Evolutionary conservation across 2,888 invertebrate genomes (phyloP), one percentile per base, ranked within the genome.

Genomic region (Euzophera pinguis): DNA sequence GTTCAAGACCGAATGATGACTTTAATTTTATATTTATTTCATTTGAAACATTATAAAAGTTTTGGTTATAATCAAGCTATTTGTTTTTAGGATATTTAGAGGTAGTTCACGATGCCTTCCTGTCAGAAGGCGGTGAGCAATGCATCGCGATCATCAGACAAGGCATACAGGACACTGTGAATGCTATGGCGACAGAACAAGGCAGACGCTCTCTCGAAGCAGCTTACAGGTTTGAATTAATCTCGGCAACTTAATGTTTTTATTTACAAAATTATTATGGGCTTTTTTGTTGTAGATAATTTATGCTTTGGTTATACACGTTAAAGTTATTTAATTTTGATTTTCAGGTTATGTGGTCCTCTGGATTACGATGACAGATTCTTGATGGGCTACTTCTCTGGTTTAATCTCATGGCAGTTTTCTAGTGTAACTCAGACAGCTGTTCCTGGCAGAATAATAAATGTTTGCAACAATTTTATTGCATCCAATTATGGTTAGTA

Each of bases 81-180:
- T 6, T 34, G 12, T 37, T 71, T 68, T 1, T 66, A 91, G 92
- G 86, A 37, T 92, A 92, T 58, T 78, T 91, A 60, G 90, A 92
- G 56, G 85, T 90, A 0, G 92, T 92, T 0, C 78, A 91, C 51
- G 74, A 81, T 37, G 88, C 91, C 0, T 84, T 92, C 50, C 54
- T 63, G 0, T 68, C 80, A 3, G 90, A 89, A 61, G 89, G 89
- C 1, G 87, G 86, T 4, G 76, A 81, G 22, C 67, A 78, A 55
- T 88, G 89, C 57, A 75, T 85, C 34, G 61, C 67, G 0, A 70
- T 62, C 0, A 82, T 89, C 48, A 66, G 75, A 47, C 75, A 80
- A 58, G 90, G 89, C 1, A 75, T 90, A 43, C 55, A 55, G 1
- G 85, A 84, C 8, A 86, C 87, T 0, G 57, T 83, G 0, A 64